These are phyloP conservation scores for human DNA, from an alignment of 2,113 vertebrate genomes.

Conservation along the genomic window DNA sequence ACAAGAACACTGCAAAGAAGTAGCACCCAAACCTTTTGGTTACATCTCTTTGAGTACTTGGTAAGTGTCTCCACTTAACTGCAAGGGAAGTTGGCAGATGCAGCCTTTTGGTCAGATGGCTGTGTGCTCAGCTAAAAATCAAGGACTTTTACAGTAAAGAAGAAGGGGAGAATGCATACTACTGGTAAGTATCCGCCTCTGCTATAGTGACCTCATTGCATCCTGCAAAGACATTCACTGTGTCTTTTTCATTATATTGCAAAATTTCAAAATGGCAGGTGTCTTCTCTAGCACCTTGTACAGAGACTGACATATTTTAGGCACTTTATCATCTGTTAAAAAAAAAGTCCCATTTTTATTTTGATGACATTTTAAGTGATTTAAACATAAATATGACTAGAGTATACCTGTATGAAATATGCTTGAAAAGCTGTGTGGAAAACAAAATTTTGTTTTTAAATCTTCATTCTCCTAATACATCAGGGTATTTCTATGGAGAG, in stretches of 20 bases:
- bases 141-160: not conserved
- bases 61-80: not conserved
- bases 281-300: not conserved
- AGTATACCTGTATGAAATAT: not conserved
- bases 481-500: not conserved
- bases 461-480: not conserved
- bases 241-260: not conserved
- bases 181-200: not conserved
- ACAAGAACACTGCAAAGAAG: not conserved
- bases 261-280: not conserved
- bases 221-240: not conserved
- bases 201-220: not conserved
- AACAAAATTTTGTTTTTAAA: conserved; percentile 14
- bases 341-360: not conserved
- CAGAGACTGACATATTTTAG: conserved; percentile 15
- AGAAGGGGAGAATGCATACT: not conserved
- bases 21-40: not conserved
- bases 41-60: not conserved
- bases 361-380: not conserved
- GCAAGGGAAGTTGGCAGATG: not conserved
- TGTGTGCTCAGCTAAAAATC: not conserved
- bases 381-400: not conserved
- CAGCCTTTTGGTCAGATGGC: not conserved
- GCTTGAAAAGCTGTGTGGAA: not conserved
- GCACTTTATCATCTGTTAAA: not conserved